Percentiles rank a stretch among this genome's conserved stretches.
Conservation (phyloP, 37 sponge, comb jelly and placozoan species). For the Haliclona indistincta region DNA sequence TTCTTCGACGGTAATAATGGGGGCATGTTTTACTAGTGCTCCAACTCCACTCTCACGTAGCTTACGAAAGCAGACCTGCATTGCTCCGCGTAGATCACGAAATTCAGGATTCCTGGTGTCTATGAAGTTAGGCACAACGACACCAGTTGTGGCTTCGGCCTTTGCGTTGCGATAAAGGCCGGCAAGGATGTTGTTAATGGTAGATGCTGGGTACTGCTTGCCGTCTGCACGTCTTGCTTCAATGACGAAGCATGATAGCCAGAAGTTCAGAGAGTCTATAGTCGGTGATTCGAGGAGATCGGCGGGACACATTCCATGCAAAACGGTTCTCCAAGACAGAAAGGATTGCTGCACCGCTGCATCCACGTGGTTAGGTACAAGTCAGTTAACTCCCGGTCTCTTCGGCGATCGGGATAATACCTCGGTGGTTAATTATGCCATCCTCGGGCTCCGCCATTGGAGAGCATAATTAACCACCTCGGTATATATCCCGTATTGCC, state of each 20-base stretch:
- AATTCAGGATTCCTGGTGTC: slow-evolving; percentile 4
- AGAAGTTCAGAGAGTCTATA: background rate
- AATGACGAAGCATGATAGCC: background rate
- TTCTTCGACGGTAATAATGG: background rate
- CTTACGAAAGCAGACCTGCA: background rate
- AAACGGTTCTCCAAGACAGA: too few species aligned
- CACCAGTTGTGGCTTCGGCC: background rate
- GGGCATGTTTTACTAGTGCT: background rate
- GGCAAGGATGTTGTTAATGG: background rate
- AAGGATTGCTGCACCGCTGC: too few species aligned
- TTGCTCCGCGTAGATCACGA: background rate
- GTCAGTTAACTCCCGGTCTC: too few species aligned
- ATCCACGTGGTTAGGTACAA: too few species aligned
- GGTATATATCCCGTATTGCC: too few species aligned
- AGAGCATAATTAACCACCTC: too few species aligned
- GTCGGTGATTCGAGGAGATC: too few species aligned
- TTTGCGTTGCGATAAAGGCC: background rate
- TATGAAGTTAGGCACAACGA: slow-evolving; percentile 15
- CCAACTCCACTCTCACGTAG: background rate
- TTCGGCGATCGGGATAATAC: too few species aligned
- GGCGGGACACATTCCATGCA: too few species aligned
- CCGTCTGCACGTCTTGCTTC: background rate
- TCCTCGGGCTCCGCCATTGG: too few species aligned
- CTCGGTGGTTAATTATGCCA: too few species aligned
- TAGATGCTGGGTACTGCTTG: background rate